A percentile compares a stretch with the other conserved stretches of the same genome.
Evolutionary conservation across 2,888 invertebrate species (phyloP).

Genomic region (Rhagonycha fulva): DNA sequence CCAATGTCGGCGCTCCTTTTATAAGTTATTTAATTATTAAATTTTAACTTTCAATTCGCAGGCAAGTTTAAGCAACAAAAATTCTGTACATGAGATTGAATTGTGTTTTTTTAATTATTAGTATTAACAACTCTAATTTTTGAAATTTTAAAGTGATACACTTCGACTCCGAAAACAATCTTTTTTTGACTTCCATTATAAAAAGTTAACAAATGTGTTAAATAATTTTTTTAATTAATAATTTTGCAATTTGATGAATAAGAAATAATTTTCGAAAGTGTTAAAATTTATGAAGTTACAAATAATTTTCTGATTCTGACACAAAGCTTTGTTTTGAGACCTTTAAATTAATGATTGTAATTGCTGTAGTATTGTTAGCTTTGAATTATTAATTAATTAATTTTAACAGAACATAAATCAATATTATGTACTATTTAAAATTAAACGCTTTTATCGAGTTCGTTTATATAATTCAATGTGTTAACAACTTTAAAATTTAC

Average conservation of each 20-base stretch:
- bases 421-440: neutral
- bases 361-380: slow-evolving; percentile 8
- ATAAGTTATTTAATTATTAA: no score
- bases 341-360: slow-evolving; percentile 34
- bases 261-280: slow-evolving; percentile 8
- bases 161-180: no score
- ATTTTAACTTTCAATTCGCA: no score
- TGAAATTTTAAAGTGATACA: no score
- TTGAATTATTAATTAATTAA: slow-evolving; percentile 8
- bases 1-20: no score
- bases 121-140: no score
- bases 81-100: no score
- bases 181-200: neutral
- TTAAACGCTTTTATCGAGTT: neutral
- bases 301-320: slow-evolving; percentile 36
- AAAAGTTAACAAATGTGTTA: neutral
- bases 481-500: neutral
- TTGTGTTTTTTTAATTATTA: no score
- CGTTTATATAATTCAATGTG: neutral
- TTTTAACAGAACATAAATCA: neutral
- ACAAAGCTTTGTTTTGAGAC: slow-evolving; percentile 30
- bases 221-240: neutral
- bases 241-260: neutral
- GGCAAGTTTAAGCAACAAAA: no score
- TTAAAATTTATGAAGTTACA: slow-evolving; percentile 10